Evolutionary conservation across 2,113 vertebrate genomes (phyloP).

Genomic region (Carlito syrichta): DNA sequence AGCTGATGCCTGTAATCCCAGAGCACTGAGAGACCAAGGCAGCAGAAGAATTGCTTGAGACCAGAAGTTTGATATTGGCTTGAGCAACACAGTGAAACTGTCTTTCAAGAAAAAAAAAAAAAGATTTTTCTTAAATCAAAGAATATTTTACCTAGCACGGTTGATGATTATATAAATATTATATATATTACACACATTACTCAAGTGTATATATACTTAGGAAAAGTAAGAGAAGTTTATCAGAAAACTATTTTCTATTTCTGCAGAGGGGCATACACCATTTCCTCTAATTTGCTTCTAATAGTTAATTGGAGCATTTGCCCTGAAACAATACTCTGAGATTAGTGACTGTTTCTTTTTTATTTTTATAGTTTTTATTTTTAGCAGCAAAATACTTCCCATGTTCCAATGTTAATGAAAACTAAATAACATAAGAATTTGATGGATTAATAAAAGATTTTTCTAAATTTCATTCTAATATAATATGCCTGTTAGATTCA

Average conservation of each 20-base stretch:
- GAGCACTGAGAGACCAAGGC: too few species aligned
- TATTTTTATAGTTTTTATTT: not conserved
- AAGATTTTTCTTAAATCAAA: not conserved
- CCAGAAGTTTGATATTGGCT: too few species aligned
- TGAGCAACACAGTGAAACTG: too few species aligned
- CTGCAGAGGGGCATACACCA: not conserved
- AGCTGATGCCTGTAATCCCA: too few species aligned
- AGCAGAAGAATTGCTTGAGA: too few species aligned
- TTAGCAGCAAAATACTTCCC: not conserved
- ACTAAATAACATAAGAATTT: not conserved
- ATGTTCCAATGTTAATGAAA: not conserved
- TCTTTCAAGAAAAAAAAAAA: too few species aligned
- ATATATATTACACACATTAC: not conserved
- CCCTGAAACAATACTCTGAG: not conserved
- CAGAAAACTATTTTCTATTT: not conserved
- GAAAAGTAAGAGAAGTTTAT: not conserved
- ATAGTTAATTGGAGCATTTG: not conserved
- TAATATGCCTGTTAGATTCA: not conserved
- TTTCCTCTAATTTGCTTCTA: not conserved
- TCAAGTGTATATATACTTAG: not conserved
- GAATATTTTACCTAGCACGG: not conserved
- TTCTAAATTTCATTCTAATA: not conserved
- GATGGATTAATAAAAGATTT: not conserved
- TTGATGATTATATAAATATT: not conserved
- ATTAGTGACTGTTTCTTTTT: not conserved